A percentile compares a stretch with the other conserved stretches of the same genome.
Conservation (phyloP, 2,113 vertebrate genomes). For the Nycticryphes semicollaris region DNA sequence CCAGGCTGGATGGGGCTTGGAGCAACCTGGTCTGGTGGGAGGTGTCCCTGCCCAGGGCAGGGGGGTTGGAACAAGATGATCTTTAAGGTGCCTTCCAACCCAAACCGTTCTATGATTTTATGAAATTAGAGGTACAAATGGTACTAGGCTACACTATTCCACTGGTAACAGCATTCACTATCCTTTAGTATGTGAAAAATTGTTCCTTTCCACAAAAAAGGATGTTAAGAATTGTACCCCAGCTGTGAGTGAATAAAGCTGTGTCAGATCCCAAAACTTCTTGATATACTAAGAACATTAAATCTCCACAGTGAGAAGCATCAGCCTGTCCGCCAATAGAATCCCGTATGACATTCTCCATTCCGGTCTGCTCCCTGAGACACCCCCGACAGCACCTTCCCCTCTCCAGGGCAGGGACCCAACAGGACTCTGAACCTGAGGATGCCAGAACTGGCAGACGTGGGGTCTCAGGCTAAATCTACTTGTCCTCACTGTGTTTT, state of each 20-base stretch:
- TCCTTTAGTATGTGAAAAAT: not conserved
- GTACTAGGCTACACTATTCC: not conserved
- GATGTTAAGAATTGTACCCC: not conserved
- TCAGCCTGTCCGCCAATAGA: not conserved
- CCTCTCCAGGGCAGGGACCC: not conserved
- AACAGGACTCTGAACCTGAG: rapidly evolving
- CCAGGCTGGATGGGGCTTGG: too few species aligned
- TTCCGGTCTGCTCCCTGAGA: not conserved
- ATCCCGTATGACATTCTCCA: rapidly evolving
- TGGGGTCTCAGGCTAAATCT: not conserved
- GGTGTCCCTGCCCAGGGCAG: too few species aligned
- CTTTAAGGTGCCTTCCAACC: too few species aligned
- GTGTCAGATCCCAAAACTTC: not conserved
- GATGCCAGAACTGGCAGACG: not conserved
- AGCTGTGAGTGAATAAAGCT: not conserved
- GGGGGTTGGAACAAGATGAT: too few species aligned
- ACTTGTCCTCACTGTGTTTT: not conserved
- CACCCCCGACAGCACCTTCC: not conserved
- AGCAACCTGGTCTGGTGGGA: too few species aligned
- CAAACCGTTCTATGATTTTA: too few species aligned
- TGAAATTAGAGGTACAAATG: not conserved
- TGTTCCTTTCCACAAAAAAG: not conserved
- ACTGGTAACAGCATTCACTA: not conserved
- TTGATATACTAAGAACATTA: not conserved
- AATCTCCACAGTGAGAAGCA: not conserved